Conservation (phyloP, 2,113 vertebrate genomes). For the Pollimyrus isidori region DNA sequence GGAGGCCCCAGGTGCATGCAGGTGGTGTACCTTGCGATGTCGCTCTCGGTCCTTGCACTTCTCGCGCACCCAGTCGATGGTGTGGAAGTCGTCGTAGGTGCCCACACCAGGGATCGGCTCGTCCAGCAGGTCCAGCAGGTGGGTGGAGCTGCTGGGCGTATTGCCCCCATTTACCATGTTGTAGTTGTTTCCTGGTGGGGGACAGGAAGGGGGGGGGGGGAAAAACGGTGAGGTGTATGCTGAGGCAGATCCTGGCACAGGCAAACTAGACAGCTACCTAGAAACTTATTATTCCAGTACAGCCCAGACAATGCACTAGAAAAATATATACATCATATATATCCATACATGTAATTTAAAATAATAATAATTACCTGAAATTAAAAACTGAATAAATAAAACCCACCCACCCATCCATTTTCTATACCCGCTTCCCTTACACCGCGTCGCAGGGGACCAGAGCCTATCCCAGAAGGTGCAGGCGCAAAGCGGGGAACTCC, state of each 20-base stretch:
- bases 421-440: neutral
- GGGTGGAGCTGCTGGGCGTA: slow-evolving; percentile 83
- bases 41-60: slow-evolving; percentile 96
- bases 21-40: slow-evolving; percentile 77
- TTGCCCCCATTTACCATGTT: slow-evolving; percentile 93
- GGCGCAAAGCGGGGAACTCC: neutral
- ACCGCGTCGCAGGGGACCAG: neutral
- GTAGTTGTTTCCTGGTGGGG: slow-evolving; percentile 79
- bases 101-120: slow-evolving; percentile 97
- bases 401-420: neutral
- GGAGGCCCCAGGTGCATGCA: neutral
- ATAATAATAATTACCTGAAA: neutral
- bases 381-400: neutral
- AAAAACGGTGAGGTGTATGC: neutral
- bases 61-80: slow-evolving; percentile 97
- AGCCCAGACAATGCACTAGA: neutral
- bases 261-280: neutral
- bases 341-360: neutral
- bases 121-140: slow-evolving; percentile 91
- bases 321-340: neutral
- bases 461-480: neutral
- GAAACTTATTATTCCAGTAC: neutral
- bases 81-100: slow-evolving; percentile 98
- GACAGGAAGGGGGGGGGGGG: neutral
- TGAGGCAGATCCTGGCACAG: neutral